Evolutionary conservation across 2,797 vertebrate species (phyloP).

Genomic region (Sebastes iracundus): DNA sequence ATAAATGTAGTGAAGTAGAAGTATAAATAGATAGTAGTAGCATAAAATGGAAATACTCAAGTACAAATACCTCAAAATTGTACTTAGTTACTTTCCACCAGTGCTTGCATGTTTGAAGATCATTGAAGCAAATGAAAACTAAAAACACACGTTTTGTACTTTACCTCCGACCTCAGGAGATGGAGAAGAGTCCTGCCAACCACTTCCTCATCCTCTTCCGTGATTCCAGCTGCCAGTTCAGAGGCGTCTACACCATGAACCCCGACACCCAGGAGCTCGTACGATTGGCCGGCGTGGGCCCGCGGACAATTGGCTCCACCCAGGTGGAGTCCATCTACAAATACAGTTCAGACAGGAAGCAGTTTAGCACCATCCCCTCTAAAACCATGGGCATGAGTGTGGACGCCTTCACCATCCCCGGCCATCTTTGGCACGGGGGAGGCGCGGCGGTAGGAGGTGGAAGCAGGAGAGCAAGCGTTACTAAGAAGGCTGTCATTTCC

Average conservation of each 20-base stretch:
- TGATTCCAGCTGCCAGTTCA: constrained; percentile 91
- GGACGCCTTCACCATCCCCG: constrained; percentile 92
- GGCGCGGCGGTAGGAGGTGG: constrained; percentile 44
- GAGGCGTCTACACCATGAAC: constrained; percentile 88
- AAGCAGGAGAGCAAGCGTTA: constrained; percentile 81
- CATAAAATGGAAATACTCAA: no score
- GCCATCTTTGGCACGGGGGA: constrained; percentile 87
- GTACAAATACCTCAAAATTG: no score
- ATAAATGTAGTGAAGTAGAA: no score
- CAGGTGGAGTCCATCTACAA: constrained; percentile 93
- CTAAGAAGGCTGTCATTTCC: constrained; percentile 82
- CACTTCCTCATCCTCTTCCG: constrained; percentile 95
- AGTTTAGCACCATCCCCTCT: constrained; percentile 91
- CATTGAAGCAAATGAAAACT: background rate
- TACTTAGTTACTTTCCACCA: no score
- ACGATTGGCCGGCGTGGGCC: constrained; percentile 87
- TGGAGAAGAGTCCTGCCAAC: constrained; percentile 91
- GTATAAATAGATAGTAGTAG: no score
- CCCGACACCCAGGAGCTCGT: constrained; percentile 86
- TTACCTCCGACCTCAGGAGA: constrained; percentile 79
- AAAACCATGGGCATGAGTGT: constrained; percentile 93
- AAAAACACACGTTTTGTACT: background rate
- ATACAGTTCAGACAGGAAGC: constrained; percentile 94
- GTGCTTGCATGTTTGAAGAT: no score
- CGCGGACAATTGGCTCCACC: constrained; percentile 78